Conservation (phyloP, 1,140 invertebrate species). For the Physella acuta region DNA sequence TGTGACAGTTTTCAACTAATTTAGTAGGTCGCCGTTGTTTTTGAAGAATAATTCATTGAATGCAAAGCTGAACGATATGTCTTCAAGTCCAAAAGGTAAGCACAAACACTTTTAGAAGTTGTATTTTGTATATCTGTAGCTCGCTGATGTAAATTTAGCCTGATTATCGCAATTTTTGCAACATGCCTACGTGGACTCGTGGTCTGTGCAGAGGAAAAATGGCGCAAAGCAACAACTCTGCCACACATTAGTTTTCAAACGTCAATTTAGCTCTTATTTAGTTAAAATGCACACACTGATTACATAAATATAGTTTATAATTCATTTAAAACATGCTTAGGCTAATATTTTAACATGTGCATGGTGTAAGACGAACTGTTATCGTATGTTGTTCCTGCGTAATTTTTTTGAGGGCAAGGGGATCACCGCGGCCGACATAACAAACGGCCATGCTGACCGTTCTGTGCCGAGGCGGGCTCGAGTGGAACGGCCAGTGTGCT, state of each 20-base stretch:
- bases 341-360: not conserved
- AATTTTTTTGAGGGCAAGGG: constrained; percentile 15
- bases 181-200: constrained; percentile 14
- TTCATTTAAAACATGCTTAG: too few relatives aligned
- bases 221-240: constrained; percentile 6
- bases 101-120: not conserved
- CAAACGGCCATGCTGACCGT: constrained; percentile 12
- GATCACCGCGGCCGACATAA: constrained; percentile 18
- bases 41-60: not conserved
- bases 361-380: not conserved
- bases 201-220: constrained; percentile 15
- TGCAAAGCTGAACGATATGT: constrained; percentile 13
- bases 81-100: constrained; percentile 17
- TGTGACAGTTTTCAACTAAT: constrained; percentile 6
- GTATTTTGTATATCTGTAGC: not conserved
- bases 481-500: not conserved
- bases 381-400: constrained; percentile 2
- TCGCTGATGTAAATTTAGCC: not conserved
- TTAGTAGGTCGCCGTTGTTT: constrained; percentile 11
- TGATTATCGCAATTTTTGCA: not conserved
- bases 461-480: not conserved
- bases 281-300: not conserved
- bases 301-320: too few relatives aligned
- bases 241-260: not conserved
- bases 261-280: not conserved